phyloP scores from a whole-genome alignment of 2,113 vertebrate species.

The Trematocara zebra region DNA sequence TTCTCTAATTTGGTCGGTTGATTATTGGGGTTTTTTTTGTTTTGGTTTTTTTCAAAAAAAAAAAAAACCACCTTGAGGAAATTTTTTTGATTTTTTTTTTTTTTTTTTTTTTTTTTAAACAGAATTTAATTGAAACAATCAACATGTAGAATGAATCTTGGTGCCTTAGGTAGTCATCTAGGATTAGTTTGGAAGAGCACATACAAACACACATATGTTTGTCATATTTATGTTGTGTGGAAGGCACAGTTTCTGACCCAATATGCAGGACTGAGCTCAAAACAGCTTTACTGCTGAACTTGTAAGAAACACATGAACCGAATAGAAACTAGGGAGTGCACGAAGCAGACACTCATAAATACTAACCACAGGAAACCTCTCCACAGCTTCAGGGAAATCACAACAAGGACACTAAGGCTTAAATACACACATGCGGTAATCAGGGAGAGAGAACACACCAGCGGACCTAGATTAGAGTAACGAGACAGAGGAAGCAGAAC shows the following conservation, averaged over 20 bases:
- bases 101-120: neutral
- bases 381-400: neutral
- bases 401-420: neutral
- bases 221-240: neutral
- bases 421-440: neutral
- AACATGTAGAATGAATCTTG: neutral
- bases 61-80: rapidly evolving
- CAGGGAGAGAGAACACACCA: rapidly evolving
- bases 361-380: neutral
- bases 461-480: neutral
- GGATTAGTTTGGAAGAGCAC: neutral
- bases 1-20: too few species aligned
- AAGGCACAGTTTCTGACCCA: neutral
- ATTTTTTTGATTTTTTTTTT: neutral
- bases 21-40: neutral
- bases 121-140: neutral
- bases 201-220: neutral
- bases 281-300: neutral
- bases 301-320: rapidly evolving
- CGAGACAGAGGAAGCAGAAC: neutral
- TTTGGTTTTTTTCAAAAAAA: rapidly evolving
- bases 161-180: neutral
- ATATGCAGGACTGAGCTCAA: neutral
- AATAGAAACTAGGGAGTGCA: neutral
- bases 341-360: neutral